A percentile compares a stretch with the other conserved stretches of the same genome.
Evolutionary conservation across 1,140 invertebrate genomes (phyloP).

Genomic region (Temnothorax curvispinosus): DNA sequence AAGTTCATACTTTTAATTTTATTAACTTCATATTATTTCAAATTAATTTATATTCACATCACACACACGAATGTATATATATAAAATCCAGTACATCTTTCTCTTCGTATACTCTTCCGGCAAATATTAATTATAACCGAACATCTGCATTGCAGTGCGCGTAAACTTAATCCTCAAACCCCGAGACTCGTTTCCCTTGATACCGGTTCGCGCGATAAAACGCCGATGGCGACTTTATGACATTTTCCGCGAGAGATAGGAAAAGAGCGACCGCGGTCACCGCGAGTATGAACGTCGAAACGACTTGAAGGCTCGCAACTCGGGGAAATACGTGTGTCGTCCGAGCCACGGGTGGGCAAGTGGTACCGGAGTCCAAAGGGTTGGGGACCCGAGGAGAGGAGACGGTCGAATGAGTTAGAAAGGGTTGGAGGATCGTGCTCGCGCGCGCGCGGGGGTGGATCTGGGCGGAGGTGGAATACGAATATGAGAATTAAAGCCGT

Average conservation of each 20-base stretch:
- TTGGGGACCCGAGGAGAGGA: slow-evolving; percentile 66
- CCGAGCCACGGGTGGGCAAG: slow-evolving; percentile 66
- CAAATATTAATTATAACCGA: slow-evolving; percentile 52
- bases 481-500: slow-evolving; percentile 86
- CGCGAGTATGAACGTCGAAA: slow-evolving; percentile 57
- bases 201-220: slow-evolving; percentile 49
- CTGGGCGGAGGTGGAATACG: slow-evolving; percentile 80
- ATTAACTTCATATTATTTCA: slow-evolving; percentile 25
- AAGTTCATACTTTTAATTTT: slow-evolving; percentile 41
- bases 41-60: slow-evolving; percentile 1
- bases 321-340: slow-evolving; percentile 74
- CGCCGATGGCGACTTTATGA: slow-evolving; percentile 52
- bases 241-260: slow-evolving; percentile 61
- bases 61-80: background rate
- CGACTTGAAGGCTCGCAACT: slow-evolving; percentile 63
- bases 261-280: slow-evolving; percentile 49
- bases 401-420: slow-evolving; percentile 61
- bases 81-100: slow-evolving; percentile 5
- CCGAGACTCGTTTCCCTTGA: slow-evolving; percentile 49
- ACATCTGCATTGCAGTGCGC: slow-evolving; percentile 44
- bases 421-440: slow-evolving; percentile 53
- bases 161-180: slow-evolving; percentile 51
- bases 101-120: background rate
- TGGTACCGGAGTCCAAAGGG: slow-evolving; percentile 69
- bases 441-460: slow-evolving; percentile 62